Conservation (phyloP, 2,113 vertebrate genomes). For the Erythrocercus mccallii region DNA sequence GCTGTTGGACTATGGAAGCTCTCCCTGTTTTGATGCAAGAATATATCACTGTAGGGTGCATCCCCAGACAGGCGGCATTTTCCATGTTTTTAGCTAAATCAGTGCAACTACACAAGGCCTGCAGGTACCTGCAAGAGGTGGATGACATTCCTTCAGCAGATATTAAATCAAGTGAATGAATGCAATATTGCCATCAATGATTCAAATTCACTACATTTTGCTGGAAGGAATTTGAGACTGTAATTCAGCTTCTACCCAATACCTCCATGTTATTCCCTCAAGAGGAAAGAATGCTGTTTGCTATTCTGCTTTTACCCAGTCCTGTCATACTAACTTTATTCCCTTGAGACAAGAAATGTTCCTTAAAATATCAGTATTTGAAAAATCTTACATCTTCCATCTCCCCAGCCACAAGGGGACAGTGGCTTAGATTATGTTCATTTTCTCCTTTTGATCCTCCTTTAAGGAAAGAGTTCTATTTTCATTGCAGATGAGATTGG, state of each 20-base stretch:
- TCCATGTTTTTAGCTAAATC: not conserved
- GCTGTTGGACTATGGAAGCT: not conserved
- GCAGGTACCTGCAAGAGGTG: not conserved
- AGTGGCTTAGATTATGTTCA: not conserved
- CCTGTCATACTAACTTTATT: not conserved
- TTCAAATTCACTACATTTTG: not conserved
- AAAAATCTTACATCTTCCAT: not conserved
- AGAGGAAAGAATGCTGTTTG: not conserved
- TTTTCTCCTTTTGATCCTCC: not conserved
- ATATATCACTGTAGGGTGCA: not conserved
- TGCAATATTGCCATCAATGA: not conserved
- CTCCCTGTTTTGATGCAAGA: not conserved
- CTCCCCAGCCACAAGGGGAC: not conserved
- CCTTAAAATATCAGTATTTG: not conserved
- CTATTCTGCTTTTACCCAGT: not conserved
- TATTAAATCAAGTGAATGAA: not conserved
- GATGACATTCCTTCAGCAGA: not conserved
- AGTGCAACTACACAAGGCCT: not conserved
- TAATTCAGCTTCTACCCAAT: not conserved
- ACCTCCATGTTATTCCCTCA: not conserved
- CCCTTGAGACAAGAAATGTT: not conserved
- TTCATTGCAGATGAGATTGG: not conserved
- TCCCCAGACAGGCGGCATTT: not conserved
- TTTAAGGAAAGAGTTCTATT: slow-evolving; percentile 2
- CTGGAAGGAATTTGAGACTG: not conserved